A percentile compares a stretch with the other conserved stretches of the same genome.
Evolutionary conservation across 2,888 invertebrate species (phyloP).

Genomic region (Baronia brevicornis): DNA sequence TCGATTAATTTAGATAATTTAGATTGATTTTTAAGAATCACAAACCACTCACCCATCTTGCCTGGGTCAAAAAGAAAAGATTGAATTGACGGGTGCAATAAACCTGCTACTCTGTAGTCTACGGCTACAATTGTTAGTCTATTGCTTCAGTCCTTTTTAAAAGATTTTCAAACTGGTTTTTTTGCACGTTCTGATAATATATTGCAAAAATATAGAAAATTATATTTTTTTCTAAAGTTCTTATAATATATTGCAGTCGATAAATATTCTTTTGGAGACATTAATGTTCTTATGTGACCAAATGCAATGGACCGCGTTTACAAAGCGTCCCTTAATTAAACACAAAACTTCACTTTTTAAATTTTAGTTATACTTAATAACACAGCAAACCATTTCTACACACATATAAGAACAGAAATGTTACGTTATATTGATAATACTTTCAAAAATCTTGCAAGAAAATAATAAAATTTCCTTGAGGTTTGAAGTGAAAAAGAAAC

Average conservation of each 20-base stretch:
- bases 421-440: no score
- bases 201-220: constrained; percentile 33
- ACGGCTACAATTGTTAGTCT: constrained; percentile 42
- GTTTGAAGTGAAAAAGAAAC: no score
- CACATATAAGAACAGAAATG: no score
- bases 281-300: constrained; percentile 37
- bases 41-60: constrained; percentile 79
- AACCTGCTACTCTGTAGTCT: constrained; percentile 37
- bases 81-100: constrained; percentile 45
- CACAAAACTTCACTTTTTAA: constrained; percentile 12
- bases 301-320: constrained; percentile 35
- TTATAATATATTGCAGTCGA: constrained; percentile 45
- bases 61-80: constrained; percentile 78
- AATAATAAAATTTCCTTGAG: no score
- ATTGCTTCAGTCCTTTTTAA: constrained; percentile 20
- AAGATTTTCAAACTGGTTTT: constrained; percentile 42
- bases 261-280: constrained; percentile 47
- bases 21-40: constrained; percentile 21
- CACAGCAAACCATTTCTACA: constrained; percentile 17
- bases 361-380: constrained; percentile 16
- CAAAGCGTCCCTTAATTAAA: constrained; percentile 34
- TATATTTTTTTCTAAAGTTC: constrained; percentile 53
- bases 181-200: constrained; percentile 37
- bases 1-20: constrained; percentile 39
- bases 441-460: no score